These are phyloP conservation scores for Oreochromis niloticus DNA, from an alignment of 2,113 vertebrate species.

Conservation along the genomic window DNA sequence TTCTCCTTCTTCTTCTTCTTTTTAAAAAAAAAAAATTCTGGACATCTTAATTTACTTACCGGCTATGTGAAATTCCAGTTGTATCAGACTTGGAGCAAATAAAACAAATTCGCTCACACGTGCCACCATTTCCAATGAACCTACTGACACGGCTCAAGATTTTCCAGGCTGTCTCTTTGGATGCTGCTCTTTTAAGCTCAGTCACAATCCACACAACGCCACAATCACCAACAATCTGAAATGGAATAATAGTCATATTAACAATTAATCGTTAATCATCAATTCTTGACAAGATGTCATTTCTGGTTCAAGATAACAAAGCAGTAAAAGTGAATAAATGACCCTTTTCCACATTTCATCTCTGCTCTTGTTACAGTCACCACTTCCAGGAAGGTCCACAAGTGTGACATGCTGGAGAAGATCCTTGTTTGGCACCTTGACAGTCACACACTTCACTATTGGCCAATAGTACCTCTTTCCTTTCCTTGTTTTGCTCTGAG, in stretches of 20 bases:
- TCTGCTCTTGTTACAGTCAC: conserved; percentile 44
- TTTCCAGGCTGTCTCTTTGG: conserved; percentile 20
- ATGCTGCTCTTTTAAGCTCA: conserved; percentile 12
- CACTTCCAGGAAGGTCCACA: conserved; percentile 55
- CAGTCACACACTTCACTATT: neutral
- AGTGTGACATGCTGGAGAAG: no score
- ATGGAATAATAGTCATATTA: neutral
- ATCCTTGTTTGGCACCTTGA: no score
- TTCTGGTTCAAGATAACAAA: neutral
- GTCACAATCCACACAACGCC: conserved; percentile 47
- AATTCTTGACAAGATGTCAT: neutral
- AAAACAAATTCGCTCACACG: conserved; percentile 29
- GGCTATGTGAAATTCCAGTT: accelerated
- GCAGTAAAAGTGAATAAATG: neutral
- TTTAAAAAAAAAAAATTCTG: no score
- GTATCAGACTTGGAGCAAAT: conserved; percentile 45
- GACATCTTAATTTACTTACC: neutral
- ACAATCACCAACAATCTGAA: conserved; percentile 36
- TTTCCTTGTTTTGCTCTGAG: no score
- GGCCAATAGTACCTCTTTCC: no score
- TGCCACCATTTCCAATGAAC: conserved; percentile 35
- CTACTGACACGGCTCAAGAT: neutral
- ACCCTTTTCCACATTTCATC: conserved; percentile 45
- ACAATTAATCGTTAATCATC: neutral
- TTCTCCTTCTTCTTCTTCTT: no score